Percentiles rank a stretch among this genome's conserved stretches.
Evolutionary conservation across 2,888 invertebrate genomes (phyloP).

Genomic region (Synanthedon formicaeformis): DNA sequence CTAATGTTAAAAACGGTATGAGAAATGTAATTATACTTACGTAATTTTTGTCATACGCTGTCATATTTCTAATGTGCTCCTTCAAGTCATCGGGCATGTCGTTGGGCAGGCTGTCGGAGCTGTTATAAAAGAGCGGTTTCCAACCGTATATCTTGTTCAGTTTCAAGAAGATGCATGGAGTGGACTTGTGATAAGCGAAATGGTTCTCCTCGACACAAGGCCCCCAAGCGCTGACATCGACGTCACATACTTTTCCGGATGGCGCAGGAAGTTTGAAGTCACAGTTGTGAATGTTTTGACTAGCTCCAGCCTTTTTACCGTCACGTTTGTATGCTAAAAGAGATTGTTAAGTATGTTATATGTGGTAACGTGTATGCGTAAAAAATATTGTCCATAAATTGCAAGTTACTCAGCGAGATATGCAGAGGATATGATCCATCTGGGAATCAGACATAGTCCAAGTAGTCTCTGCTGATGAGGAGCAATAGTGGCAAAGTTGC

Average conservation of each 20-base stretch:
- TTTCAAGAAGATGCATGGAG: conserved; percentile 95
- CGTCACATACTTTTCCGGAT: conserved; percentile 85
- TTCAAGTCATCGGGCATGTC: conserved; percentile 82
- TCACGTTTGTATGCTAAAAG: conserved; percentile 77
- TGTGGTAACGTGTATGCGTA: no score
- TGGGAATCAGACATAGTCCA: no score
- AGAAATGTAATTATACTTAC: conserved; percentile 27
- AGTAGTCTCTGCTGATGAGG: no score
- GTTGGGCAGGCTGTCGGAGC: conserved; percentile 74
- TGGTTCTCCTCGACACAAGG: conserved; percentile 86
- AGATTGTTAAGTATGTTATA: no score
- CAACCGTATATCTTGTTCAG: conserved; percentile 95
- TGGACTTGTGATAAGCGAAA: conserved; percentile 91
- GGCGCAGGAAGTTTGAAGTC: conserved; percentile 78
- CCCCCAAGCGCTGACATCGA: conserved; percentile 83
- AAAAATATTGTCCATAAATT: no score
- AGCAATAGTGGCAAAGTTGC: no score
- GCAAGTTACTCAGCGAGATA: no score
- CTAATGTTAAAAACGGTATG: neutral
- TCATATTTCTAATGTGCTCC: conserved; percentile 73
- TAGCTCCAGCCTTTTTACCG: conserved; percentile 77
- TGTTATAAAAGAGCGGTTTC: conserved; percentile 86
- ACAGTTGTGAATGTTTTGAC: conserved; percentile 82
- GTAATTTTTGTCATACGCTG: conserved; percentile 55
- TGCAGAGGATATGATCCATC: no score